These are phyloP conservation scores for Drosophila anomalata DNA, from an alignment of 2,888 invertebrate species.

Conservation along the genomic window DNA sequence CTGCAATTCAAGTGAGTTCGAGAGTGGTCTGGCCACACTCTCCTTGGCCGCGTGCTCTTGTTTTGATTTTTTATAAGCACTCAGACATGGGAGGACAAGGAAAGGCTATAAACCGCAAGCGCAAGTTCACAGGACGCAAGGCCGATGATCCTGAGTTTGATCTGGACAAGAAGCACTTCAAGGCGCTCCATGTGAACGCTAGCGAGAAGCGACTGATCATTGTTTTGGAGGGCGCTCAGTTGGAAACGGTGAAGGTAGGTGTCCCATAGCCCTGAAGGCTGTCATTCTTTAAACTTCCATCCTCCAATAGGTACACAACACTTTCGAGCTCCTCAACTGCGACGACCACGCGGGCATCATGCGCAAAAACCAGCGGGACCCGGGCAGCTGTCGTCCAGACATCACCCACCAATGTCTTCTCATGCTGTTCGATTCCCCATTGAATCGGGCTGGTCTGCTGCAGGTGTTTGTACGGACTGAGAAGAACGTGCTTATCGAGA, in stretches of 20 bases:
- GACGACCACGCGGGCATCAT: conserved; percentile 95
- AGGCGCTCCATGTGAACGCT: conserved; percentile 90
- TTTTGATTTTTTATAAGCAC: conserved; percentile 1
- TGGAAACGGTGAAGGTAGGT: conserved; percentile 97
- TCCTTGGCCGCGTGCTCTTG: neutral
- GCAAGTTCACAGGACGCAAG: conserved; percentile 76
- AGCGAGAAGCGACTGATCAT: conserved; percentile 96
- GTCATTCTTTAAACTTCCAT: neutral
- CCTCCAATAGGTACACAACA: conserved; percentile 89
- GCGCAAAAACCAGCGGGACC: conserved; percentile 93
- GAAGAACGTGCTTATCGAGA: conserved; percentile 96
- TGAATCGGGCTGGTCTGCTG: conserved; percentile 97
- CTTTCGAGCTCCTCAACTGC: conserved; percentile 95
- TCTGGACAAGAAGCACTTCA: conserved; percentile 90
- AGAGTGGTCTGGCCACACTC: neutral
- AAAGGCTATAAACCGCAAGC: conserved; percentile 80
- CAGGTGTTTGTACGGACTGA: conserved; percentile 97
- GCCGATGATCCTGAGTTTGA: conserved; percentile 91
- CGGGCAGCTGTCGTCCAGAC: conserved; percentile 96
- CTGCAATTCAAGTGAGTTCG: neutral
- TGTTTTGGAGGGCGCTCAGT: conserved; percentile 95
- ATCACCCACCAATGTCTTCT: conserved; percentile 98
- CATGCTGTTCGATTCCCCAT: conserved; percentile 98
- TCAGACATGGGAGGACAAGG: conserved; percentile 79
- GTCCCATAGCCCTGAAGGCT: too few species aligned